phyloP scores from a whole-genome alignment of 2,113 vertebrate genomes.

The Psophia crepitans region DNA sequence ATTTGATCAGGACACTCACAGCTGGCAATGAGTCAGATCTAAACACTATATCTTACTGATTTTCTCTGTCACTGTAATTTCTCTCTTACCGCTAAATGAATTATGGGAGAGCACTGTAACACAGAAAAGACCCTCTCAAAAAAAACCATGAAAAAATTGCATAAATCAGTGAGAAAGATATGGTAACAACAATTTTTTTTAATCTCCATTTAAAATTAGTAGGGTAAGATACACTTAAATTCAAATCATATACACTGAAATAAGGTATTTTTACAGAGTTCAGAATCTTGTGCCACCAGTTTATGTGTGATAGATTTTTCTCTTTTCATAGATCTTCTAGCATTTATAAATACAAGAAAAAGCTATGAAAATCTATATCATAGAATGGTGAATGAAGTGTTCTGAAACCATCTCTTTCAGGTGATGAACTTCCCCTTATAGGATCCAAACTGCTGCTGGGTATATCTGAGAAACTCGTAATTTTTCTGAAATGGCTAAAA shows the following conservation, averaged over 20 bases:
- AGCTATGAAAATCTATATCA: background rate
- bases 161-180: background rate
- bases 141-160: background rate
- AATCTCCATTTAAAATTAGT: background rate
- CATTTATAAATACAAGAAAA: background rate
- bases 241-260: background rate
- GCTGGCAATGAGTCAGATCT: conserved; percentile 32
- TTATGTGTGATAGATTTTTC: background rate
- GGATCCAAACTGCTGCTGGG: background rate
- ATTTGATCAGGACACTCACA: conserved; percentile 33
- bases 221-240: background rate
- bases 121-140: background rate
- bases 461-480: background rate
- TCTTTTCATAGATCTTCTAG: background rate
- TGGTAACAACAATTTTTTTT: background rate
- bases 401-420: background rate
- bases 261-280: background rate
- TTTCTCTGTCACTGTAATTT: conserved; percentile 3
- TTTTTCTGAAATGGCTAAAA: background rate
- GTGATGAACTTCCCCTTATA: background rate
- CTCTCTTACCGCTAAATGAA: background rate
- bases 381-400: background rate
- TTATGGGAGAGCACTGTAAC: background rate
- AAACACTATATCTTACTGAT: conserved; percentile 40
- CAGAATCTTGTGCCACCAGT: background rate